These are phyloP conservation scores for Trachymyrmex septentrionalis DNA, from an alignment of 1,140 invertebrate genomes.

Conservation along the genomic window DNA sequence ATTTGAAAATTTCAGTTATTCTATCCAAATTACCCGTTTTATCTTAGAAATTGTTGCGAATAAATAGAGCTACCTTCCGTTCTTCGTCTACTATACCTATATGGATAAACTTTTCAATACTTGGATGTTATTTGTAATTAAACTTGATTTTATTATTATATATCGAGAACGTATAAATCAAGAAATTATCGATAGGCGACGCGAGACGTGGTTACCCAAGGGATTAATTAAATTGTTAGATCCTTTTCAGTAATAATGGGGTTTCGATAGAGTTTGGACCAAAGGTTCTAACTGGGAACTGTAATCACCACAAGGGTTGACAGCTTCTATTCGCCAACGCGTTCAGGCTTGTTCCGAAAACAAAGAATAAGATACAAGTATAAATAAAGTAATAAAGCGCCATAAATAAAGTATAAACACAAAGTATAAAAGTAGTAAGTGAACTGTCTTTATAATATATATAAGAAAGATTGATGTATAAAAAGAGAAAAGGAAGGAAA, in stretches of 20 bases:
- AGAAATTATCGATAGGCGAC: conserved; percentile 10
- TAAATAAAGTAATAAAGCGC: too few relatives aligned
- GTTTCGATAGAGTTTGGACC: not conserved
- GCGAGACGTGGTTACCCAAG: not conserved
- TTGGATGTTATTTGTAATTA: conserved; percentile 28
- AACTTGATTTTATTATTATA: conserved; percentile 15
- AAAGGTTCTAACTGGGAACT: not conserved
- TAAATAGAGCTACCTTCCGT: not conserved
- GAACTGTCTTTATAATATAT: not conserved
- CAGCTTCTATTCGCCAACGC: not conserved
- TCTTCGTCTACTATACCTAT: not conserved
- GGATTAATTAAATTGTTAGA: conserved; percentile 49
- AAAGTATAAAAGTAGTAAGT: not conserved
- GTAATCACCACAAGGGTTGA: not conserved
- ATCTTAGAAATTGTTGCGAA: not conserved
- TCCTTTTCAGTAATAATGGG: conserved; percentile 10
- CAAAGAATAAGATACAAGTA: not conserved
- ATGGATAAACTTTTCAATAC: not conserved
- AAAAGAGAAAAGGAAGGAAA: not conserved
- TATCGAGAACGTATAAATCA: conserved; percentile 15
- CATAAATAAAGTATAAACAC: not conserved
- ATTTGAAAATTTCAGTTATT: too few relatives aligned
- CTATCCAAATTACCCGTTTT: too few relatives aligned
- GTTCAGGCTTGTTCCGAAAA: not conserved
- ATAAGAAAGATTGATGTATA: not conserved